Conservation (phyloP, 1,140 invertebrate genomes). For the Vanessa atalanta region DNA sequence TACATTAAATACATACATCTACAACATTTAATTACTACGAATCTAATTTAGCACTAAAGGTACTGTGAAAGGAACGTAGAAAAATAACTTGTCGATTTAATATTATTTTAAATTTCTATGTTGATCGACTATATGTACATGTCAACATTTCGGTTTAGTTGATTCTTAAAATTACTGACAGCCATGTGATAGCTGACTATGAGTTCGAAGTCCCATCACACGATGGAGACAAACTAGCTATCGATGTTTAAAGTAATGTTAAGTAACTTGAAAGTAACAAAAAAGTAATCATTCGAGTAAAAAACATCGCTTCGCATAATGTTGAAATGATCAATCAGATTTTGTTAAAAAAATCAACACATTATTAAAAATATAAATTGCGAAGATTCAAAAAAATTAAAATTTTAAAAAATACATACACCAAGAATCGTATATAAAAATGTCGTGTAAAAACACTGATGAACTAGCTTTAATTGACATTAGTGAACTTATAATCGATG, state of each 20-base stretch:
- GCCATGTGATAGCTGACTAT: constrained; percentile 81
- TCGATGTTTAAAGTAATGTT: background rate
- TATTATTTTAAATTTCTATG: constrained; percentile 76
- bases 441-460: background rate
- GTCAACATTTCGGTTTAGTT: constrained; percentile 78
- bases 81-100: constrained; percentile 79
- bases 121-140: constrained; percentile 79
- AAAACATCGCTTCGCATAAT: too few species aligned
- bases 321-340: too few species aligned
- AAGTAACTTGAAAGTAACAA: background rate
- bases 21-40: constrained; percentile 57
- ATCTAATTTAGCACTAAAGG: constrained; percentile 70
- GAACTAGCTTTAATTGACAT: constrained; percentile 35
- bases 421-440: too few species aligned
- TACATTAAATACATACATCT: constrained; percentile 48
- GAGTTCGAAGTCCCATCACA: constrained; percentile 66
- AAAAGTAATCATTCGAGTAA: background rate
- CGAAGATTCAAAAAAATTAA: background rate
- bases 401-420: too few species aligned
- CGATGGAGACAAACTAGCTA: constrained; percentile 67
- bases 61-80: constrained; percentile 75
- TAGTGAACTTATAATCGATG: constrained; percentile 17
- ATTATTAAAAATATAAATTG: too few species aligned
- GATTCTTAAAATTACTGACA: constrained; percentile 80
- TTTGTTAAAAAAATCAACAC: too few species aligned